Evolutionary conservation across 2,797 vertebrate species (phyloP).

Genomic region (Rhodeus uyekii): DNA sequence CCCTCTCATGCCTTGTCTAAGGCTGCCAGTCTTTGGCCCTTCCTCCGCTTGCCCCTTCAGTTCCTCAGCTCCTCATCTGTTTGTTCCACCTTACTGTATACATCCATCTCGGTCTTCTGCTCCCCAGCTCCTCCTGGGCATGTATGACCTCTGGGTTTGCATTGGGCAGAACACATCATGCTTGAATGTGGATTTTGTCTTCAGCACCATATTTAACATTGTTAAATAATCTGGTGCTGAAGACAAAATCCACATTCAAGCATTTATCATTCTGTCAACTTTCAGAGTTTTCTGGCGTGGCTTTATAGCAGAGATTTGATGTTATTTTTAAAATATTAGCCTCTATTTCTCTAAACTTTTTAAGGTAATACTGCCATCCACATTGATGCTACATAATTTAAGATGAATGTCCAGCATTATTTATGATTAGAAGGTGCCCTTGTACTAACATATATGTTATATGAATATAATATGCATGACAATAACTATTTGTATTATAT

Average conservation of each 20-base stretch:
- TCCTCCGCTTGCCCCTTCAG: too few species aligned
- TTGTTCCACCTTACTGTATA: too few species aligned
- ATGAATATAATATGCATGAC: not conserved
- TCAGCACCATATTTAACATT: not conserved
- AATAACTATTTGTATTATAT: not conserved
- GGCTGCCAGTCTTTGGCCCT: too few species aligned
- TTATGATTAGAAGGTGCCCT: not conserved
- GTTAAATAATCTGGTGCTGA: slow-evolving; percentile 15
- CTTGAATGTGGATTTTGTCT: slow-evolving; percentile 9
- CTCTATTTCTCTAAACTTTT: not conserved
- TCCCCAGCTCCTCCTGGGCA: too few species aligned
- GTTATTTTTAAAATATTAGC: not conserved
- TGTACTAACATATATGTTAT: not conserved
- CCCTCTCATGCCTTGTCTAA: too few species aligned
- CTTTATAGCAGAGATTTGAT: not conserved
- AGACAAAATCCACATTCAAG: slow-evolving; percentile 9
- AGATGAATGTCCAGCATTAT: not conserved
- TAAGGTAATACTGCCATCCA: not conserved
- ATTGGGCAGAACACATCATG: too few species aligned
- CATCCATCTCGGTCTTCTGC: too few species aligned
- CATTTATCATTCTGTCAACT: not conserved
- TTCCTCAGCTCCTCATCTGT: too few species aligned
- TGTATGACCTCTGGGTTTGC: too few species aligned
- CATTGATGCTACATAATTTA: not conserved
- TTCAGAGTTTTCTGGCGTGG: not conserved